Base-by-base conservation (phyloP, 2,888 invertebrate species). In the Deroplatys truncata region DNA sequence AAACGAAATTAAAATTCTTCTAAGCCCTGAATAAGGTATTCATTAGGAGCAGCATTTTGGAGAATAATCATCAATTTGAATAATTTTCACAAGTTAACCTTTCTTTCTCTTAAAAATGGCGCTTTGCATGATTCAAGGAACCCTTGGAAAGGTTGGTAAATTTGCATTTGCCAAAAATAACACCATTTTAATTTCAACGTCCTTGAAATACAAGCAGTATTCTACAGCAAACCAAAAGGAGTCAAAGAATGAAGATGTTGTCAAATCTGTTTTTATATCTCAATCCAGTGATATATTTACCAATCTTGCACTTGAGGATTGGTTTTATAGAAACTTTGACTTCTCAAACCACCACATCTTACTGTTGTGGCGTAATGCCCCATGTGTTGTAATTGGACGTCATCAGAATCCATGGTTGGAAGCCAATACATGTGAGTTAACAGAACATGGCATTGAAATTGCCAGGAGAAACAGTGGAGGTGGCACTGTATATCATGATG, bases 361-460 rank as follows among this genome's bases (percentile, higher is more conserved):
- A 93, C 95, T 99, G 93, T 94, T 99, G 89, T 99, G 99, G 98
- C 96, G 97, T 89, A 99, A 99, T 93, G 95, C 97, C 91, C 99
- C 99, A 0, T 97, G 98, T 93, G 98, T 99, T 89, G 99, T 99
- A 9, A 96, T 99, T 93, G 99, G 99, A 10, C 96, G 98, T 90
- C 98, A 99, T 93, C 99, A 99, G 93, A 99, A 99, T 94, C 98
- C 99, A 0, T 99, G 99, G 97, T 93, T 96, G 72, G 99, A 99
- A 93, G 97, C 98, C 1, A 97, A 99, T 93, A 94, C 98, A 4
- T 95, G 96, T 3, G 94, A 95, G 84, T 93, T 97, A 87, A 93
- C 94, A 90, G 95, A 96, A 87, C 94, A 95, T 84, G 96, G 96
- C 28, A 96, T 99, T 89, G 94, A 95, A 20, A 92, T 99, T 90